These are phyloP conservation scores for Phylloscopus trochiloides DNA, from an alignment of 2,113 vertebrate species.

Conservation along the genomic window DNA sequence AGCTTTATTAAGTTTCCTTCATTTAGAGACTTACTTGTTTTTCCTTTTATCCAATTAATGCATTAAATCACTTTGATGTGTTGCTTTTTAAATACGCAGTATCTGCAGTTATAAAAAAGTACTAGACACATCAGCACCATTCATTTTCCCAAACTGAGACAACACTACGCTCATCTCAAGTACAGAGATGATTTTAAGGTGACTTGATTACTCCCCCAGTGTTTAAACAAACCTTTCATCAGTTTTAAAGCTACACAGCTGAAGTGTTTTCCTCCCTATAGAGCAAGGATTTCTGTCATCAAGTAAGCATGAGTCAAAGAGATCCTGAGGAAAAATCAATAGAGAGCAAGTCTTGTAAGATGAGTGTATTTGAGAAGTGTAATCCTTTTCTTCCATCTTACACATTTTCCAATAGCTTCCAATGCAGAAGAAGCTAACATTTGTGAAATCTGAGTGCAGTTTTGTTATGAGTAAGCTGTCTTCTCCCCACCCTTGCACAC, in stretches of 20 bases:
- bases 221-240: slow-evolving; percentile 35
- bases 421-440: neutral
- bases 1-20: slow-evolving; percentile 31
- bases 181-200: slow-evolving; percentile 33
- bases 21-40: slow-evolving; percentile 43
- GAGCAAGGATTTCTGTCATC: neutral
- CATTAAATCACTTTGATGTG: slow-evolving; percentile 57
- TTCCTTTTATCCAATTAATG: slow-evolving; percentile 60
- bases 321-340: neutral
- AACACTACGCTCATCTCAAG: neutral
- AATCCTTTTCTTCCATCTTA: neutral
- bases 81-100: slow-evolving; percentile 1
- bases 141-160: neutral
- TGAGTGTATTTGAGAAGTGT: neutral
- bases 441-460: neutral
- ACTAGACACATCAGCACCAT: neutral
- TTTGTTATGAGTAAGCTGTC: neutral
- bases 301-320: neutral
- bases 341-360: neutral
- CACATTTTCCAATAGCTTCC: neutral
- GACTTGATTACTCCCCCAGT: slow-evolving; percentile 10
- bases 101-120: slow-evolving; percentile 10
- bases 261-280: neutral
- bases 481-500: neutral
- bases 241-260: neutral